Evolutionary conservation across 2,888 invertebrate species (phyloP).

Genomic region (Euzetes globulus): DNA sequence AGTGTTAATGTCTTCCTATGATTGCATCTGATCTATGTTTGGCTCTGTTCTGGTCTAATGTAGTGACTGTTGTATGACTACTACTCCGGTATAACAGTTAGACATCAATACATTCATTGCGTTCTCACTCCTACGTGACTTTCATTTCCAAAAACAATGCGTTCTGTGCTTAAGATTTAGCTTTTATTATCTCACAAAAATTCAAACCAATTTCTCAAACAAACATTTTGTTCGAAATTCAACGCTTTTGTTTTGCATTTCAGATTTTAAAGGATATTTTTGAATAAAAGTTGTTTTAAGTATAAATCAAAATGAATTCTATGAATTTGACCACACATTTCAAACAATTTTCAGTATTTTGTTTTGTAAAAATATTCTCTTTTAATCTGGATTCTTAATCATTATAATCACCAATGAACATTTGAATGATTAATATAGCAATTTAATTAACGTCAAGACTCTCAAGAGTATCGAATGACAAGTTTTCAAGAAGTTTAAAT

Average conservation of each 20-base stretch:
- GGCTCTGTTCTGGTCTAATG: not conserved
- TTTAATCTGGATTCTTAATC: too few relatives aligned
- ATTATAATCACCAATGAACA: too few relatives aligned
- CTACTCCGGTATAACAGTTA: not conserved
- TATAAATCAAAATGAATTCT: too few relatives aligned
- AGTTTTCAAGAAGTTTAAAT: too few relatives aligned
- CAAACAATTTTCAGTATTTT: too few relatives aligned
- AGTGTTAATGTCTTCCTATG: slow-evolving; percentile 23
- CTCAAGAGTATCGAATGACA: too few relatives aligned
- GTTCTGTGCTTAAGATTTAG: not conserved
- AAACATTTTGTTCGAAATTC: not conserved
- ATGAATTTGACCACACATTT: too few relatives aligned
- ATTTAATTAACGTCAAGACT: too few relatives aligned
- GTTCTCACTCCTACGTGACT: slow-evolving; percentile 2
- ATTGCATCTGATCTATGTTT: slow-evolving; percentile 23
- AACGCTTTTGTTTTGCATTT: not conserved
- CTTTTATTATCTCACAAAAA: not conserved
- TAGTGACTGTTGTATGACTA: slow-evolving; percentile 15
- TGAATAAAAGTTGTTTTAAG: too few relatives aligned
- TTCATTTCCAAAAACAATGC: slow-evolving; percentile 7
- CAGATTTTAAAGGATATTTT: not conserved
- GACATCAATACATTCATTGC: slow-evolving; percentile 23
- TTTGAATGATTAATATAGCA: too few relatives aligned
- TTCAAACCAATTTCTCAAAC: not conserved
- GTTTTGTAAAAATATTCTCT: too few relatives aligned